phyloP scores from a whole-genome alignment of 2,888 invertebrate species.

The Diplazon laetatorius region DNA sequence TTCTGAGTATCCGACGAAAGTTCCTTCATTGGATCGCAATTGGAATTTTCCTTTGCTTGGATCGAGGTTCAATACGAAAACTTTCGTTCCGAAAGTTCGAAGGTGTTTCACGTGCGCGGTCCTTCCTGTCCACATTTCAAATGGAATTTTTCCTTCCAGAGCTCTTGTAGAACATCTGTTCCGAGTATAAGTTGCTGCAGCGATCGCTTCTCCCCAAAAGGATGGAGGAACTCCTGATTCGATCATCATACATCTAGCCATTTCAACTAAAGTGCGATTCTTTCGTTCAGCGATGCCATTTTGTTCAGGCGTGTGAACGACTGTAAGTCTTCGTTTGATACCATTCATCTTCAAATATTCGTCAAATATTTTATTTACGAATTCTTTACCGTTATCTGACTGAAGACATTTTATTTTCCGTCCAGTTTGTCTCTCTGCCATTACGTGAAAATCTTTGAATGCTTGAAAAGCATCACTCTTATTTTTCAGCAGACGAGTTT shows the following conservation, averaged over 20 bases:
- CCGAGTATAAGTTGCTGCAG: constrained; percentile 67
- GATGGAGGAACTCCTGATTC: constrained; percentile 64
- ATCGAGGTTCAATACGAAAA: background rate
- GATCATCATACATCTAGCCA: constrained; percentile 70
- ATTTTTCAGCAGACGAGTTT: background rate
- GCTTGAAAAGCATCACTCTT: background rate
- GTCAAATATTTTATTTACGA: constrained; percentile 64
- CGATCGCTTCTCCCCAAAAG: constrained; percentile 74
- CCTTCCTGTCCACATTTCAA: constrained; percentile 60
- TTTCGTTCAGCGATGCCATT: constrained; percentile 73
- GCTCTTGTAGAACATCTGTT: constrained; percentile 69
- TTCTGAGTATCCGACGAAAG: background rate
- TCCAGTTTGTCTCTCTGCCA: constrained; percentile 59
- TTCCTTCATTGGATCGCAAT: background rate
- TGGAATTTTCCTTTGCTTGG: constrained; percentile 4
- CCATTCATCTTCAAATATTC: constrained; percentile 67
- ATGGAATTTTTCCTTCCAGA: constrained; percentile 61
- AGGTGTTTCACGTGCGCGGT: constrained; percentile 63
- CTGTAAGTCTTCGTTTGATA: constrained; percentile 63
- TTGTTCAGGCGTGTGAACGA: constrained; percentile 70
- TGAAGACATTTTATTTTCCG: constrained; percentile 64
- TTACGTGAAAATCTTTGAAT: background rate
- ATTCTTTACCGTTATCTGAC: constrained; percentile 67
- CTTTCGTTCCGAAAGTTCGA: constrained; percentile 65
- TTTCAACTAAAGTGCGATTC: constrained; percentile 72